Conservation (phyloP, 1,140 invertebrate species). For the Campoletis sonorensis region DNA sequence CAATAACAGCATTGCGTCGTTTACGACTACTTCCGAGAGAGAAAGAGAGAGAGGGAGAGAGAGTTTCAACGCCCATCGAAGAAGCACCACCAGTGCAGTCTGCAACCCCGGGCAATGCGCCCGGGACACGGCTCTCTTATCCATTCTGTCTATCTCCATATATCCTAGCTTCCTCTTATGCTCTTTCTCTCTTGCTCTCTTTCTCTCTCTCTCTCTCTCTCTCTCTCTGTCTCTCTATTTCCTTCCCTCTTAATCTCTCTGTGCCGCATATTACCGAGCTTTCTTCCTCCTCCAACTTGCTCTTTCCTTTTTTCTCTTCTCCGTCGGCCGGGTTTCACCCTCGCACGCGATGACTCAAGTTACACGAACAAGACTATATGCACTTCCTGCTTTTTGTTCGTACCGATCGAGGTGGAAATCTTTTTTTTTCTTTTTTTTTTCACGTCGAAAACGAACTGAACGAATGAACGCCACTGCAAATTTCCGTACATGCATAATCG, state of each 20-base stretch:
- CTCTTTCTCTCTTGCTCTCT: not conserved
- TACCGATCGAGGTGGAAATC: constrained; percentile 55
- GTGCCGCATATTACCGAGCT: too few species aligned
- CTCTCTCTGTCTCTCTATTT: not conserved
- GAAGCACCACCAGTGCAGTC: constrained; percentile 32
- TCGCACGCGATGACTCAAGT: constrained; percentile 47
- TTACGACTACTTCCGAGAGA: not conserved
- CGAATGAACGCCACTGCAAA: too few species aligned
- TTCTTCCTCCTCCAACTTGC: not conserved
- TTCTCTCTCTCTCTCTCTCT: not conserved
- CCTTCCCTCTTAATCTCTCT: too few species aligned
- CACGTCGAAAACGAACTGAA: too few species aligned
- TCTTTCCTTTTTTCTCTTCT: constrained; percentile 9
- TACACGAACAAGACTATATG: constrained; percentile 53
- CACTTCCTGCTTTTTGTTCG: constrained; percentile 62
- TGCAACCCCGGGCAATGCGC: constrained; percentile 36
- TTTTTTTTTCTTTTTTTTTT: constrained; percentile 3
- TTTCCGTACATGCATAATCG: too few species aligned
- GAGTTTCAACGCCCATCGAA: constrained; percentile 11
- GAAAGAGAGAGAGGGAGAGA: too few species aligned
- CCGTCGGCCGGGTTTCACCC: constrained; percentile 1
- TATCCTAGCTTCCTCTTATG: not conserved
- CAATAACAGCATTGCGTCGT: constrained; percentile 9
- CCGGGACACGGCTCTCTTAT: not conserved
- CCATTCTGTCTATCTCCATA: constrained; percentile 2